phyloP scores from a whole-genome alignment of 1,140 invertebrate genomes.

The Agrilus planipennis region DNA sequence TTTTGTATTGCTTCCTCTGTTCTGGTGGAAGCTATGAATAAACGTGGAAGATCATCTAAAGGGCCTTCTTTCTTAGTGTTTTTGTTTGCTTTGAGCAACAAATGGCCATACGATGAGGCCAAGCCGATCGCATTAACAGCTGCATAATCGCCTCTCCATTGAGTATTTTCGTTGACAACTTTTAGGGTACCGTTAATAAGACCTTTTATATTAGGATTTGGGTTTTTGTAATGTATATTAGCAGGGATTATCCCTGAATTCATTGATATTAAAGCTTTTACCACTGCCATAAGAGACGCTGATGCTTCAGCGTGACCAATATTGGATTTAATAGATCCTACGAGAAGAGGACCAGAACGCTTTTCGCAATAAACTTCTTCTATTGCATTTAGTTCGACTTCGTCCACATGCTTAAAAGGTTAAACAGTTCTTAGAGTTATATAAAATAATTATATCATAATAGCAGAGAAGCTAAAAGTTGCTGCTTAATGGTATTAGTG shows the following conservation, averaged over 20 bases:
- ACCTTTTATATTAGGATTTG: constrained; percentile 54
- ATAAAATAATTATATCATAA: no score
- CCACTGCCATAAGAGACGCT: constrained; percentile 40
- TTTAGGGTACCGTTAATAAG: constrained; percentile 48
- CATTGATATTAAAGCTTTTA: constrained; percentile 52
- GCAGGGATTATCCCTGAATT: constrained; percentile 54
- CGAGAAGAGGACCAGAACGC: constrained; percentile 43
- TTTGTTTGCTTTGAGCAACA: constrained; percentile 45
- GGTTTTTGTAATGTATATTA: constrained; percentile 57
- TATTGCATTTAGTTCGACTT: constrained; percentile 37
- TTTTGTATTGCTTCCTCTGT: constrained; percentile 52
- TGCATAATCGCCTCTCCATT: constrained; percentile 46
- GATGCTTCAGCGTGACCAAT: constrained; percentile 64
- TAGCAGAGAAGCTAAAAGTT: no score
- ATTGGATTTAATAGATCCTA: constrained; percentile 68
- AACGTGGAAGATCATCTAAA: constrained; percentile 39
- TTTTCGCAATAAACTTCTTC: constrained; percentile 41
- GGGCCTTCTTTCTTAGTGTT: constrained; percentile 36
- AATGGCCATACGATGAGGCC: constrained; percentile 53
- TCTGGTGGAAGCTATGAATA: constrained; percentile 51
- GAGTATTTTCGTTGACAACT: constrained; percentile 50
- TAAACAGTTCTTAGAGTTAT: no score
- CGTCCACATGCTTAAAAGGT: constrained; percentile 20
- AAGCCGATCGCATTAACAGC: constrained; percentile 50
- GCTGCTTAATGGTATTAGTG: no score